A percentile compares a stretch with the other conserved stretches of the same genome.
These are phyloP conservation scores for Macrobrachium nipponense DNA, from an alignment of 1,140 invertebrate species.

Conservation along the genomic window DNA sequence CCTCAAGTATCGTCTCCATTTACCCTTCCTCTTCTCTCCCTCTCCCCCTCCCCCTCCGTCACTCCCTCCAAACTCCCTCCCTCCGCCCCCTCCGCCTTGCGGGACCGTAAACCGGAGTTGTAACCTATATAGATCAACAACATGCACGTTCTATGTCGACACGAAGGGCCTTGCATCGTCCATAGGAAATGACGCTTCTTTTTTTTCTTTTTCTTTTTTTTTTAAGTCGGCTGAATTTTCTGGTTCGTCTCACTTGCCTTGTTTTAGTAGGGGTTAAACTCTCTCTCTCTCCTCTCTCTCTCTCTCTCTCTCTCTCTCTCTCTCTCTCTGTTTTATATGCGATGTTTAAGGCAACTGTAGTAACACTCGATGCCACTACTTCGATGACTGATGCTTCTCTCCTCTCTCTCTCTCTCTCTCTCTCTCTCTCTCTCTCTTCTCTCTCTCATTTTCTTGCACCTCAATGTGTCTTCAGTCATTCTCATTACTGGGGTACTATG, in stretches of 20 bases:
- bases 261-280: not conserved
- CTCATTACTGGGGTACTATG: no score
- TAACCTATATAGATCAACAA: no score
- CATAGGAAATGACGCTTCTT: no score
- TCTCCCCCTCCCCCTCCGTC: not conserved
- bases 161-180: no score
- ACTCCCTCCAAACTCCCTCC: not conserved
- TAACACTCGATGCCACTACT: not conserved
- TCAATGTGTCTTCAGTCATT: no score
- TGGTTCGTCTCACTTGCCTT: not conserved
- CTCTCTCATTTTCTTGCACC: not conserved
- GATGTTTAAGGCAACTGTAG: not conserved
- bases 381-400: not conserved
- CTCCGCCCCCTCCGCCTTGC: not conserved
- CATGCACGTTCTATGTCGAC: no score
- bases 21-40: not conserved
- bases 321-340: not conserved
- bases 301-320: not conserved
- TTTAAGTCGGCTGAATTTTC: no score
- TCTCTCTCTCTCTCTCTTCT: not conserved
- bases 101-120: no score
- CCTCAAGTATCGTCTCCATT: not conserved
- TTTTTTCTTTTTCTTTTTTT: no score
- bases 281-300: conserved; percentile 23
- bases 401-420: not conserved